Base-by-base conservation (phyloP, 1,140 invertebrate species). In the Meloidogyne floridensis region DNA sequence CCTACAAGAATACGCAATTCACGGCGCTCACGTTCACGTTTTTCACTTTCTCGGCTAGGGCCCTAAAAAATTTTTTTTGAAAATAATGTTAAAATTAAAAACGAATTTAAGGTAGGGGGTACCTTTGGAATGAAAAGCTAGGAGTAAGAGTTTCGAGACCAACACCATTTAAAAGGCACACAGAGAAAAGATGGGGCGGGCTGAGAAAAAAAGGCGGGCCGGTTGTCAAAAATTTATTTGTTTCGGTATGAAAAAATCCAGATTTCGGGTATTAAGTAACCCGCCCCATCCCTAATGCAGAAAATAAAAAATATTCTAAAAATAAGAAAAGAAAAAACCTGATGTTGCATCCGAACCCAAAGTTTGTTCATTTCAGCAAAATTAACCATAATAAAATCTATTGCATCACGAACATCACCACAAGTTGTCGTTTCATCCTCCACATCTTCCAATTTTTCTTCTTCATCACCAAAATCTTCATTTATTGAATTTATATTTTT, bases 351-450 rank as follows among this genome's bases (percentile, higher is more conserved):
- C 80, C 98, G 92, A 7, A 99, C 97, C 98, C 98, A 99, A 18
- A 99, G 91, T 90, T 99, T 99, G 91, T 99, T 99, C 98, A 99
- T 99, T 92, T 99, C 98, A 6, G 96, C 95, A 91, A 99, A 99
- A 92, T 99, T 99, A 92, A 96, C 94, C 59, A 98, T 91, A 75
- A 99, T 95, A 92, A 99, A 98, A 89, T 99, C 96, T 84, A 99
- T 94, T 3, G 96, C 96, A 90, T 99, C 97, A 78, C 94, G 93
- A 0, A 97, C 80, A 42, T 75, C 70, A 6, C 86, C 94, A 56
- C 20, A 20, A 20, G 20, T 20, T 1, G 90, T 91, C 8, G 84
- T 81, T 32, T 87, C 85, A 43, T 87, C 85, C 51, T 84, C 32
- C 32, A 32, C 32, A 32, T 32, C 87, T 47, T 86, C 84, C 11